Percentiles rank a stretch among this genome's conserved stretches.
Conservation (phyloP, 2,888 invertebrate species). For the Himalopsyche kuldschensis region DNA sequence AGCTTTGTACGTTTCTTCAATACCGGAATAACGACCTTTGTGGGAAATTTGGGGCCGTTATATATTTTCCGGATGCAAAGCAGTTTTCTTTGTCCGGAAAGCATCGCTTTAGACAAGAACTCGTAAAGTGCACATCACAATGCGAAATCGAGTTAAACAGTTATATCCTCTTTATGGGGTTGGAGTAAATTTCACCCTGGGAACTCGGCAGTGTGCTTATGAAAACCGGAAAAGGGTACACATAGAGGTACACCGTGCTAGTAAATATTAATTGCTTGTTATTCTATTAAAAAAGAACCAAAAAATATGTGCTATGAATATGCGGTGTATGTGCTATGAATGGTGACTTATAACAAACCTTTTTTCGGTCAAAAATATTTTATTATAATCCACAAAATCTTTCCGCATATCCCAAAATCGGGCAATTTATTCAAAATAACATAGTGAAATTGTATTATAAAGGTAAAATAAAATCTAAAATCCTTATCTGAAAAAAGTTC, state of each 20-base stretch:
- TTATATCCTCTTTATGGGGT: slow-evolving; percentile 9
- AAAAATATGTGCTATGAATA: too few species aligned
- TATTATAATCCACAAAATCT: too few species aligned
- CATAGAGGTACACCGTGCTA: background rate
- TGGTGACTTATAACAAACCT: too few species aligned
- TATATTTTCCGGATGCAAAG: background rate
- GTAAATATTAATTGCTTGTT: background rate
- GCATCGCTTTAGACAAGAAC: background rate
- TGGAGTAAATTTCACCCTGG: slow-evolving; percentile 4
- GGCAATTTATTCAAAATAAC: too few species aligned
- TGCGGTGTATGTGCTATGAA: too few species aligned
- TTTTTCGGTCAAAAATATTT: too few species aligned
- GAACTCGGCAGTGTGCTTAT: background rate
- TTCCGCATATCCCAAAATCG: too few species aligned
- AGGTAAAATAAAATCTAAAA: too few species aligned
- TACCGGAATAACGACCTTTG: background rate
- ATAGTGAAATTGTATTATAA: too few species aligned
- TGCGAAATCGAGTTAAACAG: slow-evolving; percentile 3
- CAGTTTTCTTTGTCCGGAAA: slow-evolving; percentile 1
- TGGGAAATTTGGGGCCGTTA: background rate
- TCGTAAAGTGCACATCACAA: slow-evolving; percentile 3
- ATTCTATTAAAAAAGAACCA: too few species aligned
- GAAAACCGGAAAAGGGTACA: slow-evolving; percentile 11
- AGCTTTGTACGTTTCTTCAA: background rate
- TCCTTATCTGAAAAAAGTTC: too few species aligned